phyloP scores from a whole-genome alignment of 2,888 invertebrate species.

The Nomada ferruginata region DNA sequence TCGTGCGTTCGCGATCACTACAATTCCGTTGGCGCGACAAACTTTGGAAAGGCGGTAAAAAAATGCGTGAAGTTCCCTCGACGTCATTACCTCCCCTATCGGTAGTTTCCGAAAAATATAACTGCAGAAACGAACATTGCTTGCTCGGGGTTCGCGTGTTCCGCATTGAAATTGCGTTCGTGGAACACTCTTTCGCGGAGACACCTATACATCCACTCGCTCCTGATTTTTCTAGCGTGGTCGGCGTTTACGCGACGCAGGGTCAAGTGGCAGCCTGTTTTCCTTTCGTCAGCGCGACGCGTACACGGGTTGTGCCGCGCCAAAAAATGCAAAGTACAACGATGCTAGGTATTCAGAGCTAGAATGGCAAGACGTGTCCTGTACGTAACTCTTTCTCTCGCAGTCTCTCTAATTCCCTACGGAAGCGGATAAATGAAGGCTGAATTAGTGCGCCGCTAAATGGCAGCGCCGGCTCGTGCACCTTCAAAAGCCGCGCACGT shows the following conservation, averaged over 20 bases:
- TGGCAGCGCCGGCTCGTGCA: conserved; percentile 29
- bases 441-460: conserved; percentile 52
- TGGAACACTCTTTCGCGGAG: background rate
- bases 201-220: background rate
- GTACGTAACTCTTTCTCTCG: background rate
- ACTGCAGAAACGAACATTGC: too few relatives aligned
- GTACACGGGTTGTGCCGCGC: background rate
- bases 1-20: conserved; percentile 48
- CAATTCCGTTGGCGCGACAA: conserved; percentile 21
- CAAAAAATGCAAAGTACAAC: conserved; percentile 20
- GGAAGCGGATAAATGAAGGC: conserved; percentile 42
- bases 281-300: conserved; percentile 17
- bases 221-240: background rate
- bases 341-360: conserved; percentile 6
- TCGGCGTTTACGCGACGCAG: conserved; percentile 5
- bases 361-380: background rate
- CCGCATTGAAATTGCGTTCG: background rate
- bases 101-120: background rate
- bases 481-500: conserved; percentile 47
- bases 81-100: too few relatives aligned
- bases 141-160: background rate
- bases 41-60: background rate
- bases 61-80: background rate
- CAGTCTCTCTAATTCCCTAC: background rate
- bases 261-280: conserved; percentile 18